Percentiles rank a stretch among this genome's conserved stretches.
Evolutionary conservation across 1,140 invertebrate genomes (phyloP).

Genomic region (Streblospio benedicti): DNA sequence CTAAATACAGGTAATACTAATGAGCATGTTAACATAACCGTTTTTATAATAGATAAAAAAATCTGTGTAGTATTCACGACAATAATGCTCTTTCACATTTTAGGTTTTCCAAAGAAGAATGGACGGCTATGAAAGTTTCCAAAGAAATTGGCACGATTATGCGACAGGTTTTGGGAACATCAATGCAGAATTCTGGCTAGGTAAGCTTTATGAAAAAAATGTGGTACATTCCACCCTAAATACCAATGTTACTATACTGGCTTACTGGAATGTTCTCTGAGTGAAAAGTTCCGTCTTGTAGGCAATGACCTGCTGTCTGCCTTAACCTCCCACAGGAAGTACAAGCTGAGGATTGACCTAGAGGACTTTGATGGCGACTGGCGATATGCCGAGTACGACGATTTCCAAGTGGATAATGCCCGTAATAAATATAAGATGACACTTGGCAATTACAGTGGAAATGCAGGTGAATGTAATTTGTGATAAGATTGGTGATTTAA

Average conservation of each 20-base stretch:
- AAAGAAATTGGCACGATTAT: constrained; percentile 52
- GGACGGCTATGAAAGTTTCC: constrained; percentile 49
- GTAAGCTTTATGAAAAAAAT: no score
- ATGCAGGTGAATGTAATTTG: constrained; percentile 48
- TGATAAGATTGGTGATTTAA: no score
- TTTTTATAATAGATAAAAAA: no score
- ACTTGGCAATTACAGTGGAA: constrained; percentile 82
- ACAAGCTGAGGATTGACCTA: constrained; percentile 50
- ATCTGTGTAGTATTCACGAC: no score
- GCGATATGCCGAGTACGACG: constrained; percentile 78
- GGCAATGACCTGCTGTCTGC: constrained; percentile 4
- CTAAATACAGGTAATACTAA: no score
- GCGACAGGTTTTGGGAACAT: constrained; percentile 52
- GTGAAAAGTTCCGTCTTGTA: background rate
- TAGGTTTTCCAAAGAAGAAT: no score
- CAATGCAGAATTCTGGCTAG: constrained; percentile 53
- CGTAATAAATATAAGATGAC: constrained; percentile 81
- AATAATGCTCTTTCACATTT: no score
- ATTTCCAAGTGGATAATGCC: constrained; percentile 84
- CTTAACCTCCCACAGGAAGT: constrained; percentile 3
- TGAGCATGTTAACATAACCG: no score
- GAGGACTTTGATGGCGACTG: constrained; percentile 49
- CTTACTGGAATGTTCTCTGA: background rate
- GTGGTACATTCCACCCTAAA: no score
- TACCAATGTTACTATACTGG: no score